Base-by-base conservation (phyloP, 2,113 vertebrate genomes). In the Tetraodon nigroviridis region DNA sequence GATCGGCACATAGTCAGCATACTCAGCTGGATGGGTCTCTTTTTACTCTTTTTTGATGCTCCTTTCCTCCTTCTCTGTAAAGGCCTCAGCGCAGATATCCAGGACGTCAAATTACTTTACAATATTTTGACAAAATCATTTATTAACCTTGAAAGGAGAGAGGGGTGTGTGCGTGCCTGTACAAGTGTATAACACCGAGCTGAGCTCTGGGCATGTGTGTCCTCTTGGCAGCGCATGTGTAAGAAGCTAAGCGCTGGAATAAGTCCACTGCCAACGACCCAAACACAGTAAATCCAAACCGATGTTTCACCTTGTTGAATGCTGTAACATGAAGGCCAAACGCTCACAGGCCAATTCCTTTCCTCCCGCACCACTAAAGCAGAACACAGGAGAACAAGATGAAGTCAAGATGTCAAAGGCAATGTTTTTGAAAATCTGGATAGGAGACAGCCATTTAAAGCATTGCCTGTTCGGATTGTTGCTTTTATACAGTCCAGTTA, bases 271-370 rank as follows among this genome's bases (percentile, higher is more conserved):
- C 75, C 82, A 87, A 85, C 74, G 65, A 68, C 66, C 76, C 69
- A 86, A 83, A 84, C 72, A 81, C 67, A 71, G 80, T 89, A 83
- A 85, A 89, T 86, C 81, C 74, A 81, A 90, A 83, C 84, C 89
- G 82, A 84, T 88, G 88, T 82, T 73, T 86, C 75, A 81, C 77
- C 75, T 75, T 73, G 83, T 73, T 13, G 67, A 80, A 65, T 62
- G 82, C 76, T 75, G 73, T 78, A 80, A 84, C 79, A 76, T 72
- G 67, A 71, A 73, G 67, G 59, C 56, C 67, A 67, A 70, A 70
- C 44, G 51, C 61, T 66, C 70, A 69, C 81, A 82, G 84, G 73
- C 71, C 73, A 75, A 84, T 79, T 81, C 67, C 74, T 83, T 60
- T 71, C 73, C 76, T 70, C 67, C 57, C 64, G 55, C 40, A 58